phyloP scores from a whole-genome alignment of 2,797 vertebrate genomes.

The Gymnocypris eckloni region DNA sequence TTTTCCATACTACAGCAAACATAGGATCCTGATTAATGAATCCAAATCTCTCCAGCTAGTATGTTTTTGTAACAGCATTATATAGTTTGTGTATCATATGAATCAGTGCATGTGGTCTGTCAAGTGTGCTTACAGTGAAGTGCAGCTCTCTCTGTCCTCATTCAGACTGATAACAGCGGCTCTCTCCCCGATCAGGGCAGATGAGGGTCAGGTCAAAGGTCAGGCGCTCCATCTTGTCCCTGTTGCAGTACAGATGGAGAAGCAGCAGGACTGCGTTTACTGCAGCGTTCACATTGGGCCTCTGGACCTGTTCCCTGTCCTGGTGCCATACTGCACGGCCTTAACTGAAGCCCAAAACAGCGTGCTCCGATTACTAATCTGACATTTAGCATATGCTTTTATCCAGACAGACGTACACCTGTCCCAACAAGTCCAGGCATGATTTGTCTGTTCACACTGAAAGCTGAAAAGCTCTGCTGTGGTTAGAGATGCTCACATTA shows the following conservation, averaged over 20 bases:
- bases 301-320: conserved; percentile 40
- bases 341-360: conserved; percentile 28
- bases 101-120: not conserved
- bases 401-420: not conserved
- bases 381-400: conserved; percentile 33
- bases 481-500: not conserved
- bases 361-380: conserved; percentile 32
- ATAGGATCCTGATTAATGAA: not conserved
- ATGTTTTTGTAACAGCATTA: not conserved
- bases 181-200: conserved; percentile 9
- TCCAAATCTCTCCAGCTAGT: not conserved
- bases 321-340: conserved; percentile 34
- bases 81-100: not conserved
- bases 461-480: not conserved
- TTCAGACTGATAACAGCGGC: conserved; percentile 7
- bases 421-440: not conserved
- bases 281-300: conserved; percentile 27
- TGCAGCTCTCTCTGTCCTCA: not conserved
- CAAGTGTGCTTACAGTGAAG: conserved; percentile 6
- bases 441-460: not conserved
- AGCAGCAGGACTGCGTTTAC: conserved; percentile 54
- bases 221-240: conserved; percentile 41
- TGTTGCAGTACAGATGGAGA: conserved; percentile 53
- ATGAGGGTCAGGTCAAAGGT: conserved; percentile 48
- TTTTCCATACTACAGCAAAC: not conserved